These are phyloP conservation scores for Melinaea marsaeus DNA, from an alignment of 2,888 invertebrate species.

Conservation along the genomic window DNA sequence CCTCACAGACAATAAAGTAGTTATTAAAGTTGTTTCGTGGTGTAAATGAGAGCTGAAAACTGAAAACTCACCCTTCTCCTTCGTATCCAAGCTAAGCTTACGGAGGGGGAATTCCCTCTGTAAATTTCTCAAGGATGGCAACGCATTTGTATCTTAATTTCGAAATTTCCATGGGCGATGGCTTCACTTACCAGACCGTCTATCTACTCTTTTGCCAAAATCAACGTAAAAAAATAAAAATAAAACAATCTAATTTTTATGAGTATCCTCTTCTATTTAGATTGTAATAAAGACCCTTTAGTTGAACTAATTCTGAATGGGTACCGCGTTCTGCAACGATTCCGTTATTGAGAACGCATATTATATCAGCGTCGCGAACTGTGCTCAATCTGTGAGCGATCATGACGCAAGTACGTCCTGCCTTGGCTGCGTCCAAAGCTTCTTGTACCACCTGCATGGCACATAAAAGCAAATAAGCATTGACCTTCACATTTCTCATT, in stretches of 20 bases:
- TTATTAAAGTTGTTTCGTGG: too few species aligned
- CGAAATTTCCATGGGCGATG: too few species aligned
- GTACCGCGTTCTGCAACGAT: constrained; percentile 83
- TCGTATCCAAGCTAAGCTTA: too few species aligned
- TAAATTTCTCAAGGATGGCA: too few species aligned
- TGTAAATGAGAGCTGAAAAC: too few species aligned
- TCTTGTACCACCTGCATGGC: constrained; percentile 86
- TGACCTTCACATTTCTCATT: not conserved
- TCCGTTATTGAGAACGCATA: constrained; percentile 85
- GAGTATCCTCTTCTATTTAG: constrained; percentile 54
- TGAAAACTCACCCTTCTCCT: too few species aligned
- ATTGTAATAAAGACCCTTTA: constrained; percentile 81
- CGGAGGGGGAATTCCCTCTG: too few species aligned
- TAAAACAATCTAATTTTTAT: constrained; percentile 12
- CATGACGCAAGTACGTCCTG: constrained; percentile 89
- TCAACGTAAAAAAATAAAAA: too few species aligned
- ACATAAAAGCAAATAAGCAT: not conserved
- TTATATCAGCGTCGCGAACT: constrained; percentile 87
- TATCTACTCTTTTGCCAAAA: too few species aligned
- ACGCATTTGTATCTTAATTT: too few species aligned
- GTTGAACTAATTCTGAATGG: constrained; percentile 81
- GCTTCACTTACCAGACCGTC: too few species aligned
- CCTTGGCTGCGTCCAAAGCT: constrained; percentile 88
- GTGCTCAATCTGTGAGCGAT: constrained; percentile 93
- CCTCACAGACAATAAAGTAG: too few species aligned